phyloP scores from a whole-genome alignment of 2,888 invertebrate species.

The Eustalomyia histrio region DNA sequence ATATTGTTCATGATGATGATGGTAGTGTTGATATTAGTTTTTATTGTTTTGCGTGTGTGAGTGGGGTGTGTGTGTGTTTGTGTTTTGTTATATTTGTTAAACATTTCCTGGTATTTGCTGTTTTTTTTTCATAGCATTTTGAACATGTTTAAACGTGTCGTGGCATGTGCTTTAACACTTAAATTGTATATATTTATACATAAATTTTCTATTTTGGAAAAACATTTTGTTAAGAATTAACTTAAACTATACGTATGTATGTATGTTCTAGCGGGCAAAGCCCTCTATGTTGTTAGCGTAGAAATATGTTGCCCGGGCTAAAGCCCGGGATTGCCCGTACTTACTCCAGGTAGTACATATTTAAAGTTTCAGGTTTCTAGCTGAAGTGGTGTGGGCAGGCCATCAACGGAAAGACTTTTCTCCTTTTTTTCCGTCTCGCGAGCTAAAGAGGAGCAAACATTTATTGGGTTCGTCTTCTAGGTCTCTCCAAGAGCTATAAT shows the following conservation, averaged over 20 bases:
- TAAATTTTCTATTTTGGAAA: neutral
- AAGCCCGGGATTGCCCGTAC: too few species aligned
- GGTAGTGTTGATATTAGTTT: constrained; percentile 29
- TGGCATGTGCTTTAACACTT: constrained; percentile 33
- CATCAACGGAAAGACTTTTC: too few species aligned
- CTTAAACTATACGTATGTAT: neutral
- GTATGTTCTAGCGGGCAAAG: too few species aligned
- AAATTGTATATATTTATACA: constrained; percentile 10
- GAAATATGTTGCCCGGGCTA: too few species aligned
- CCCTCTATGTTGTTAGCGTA: too few species aligned
- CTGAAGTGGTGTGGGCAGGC: too few species aligned
- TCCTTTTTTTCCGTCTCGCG: too few species aligned
- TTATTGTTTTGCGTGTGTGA: constrained; percentile 7
- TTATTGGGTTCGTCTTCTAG: too few species aligned
- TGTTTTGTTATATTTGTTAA: constrained; percentile 22
- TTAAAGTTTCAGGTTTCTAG: too few species aligned
- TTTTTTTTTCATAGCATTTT: neutral
- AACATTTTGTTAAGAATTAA: constrained; percentile 10
- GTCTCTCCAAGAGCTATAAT: too few species aligned
- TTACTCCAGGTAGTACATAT: too few species aligned
- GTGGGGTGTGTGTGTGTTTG: neutral
- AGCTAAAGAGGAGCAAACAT: too few species aligned
- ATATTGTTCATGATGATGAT: constrained; percentile 12
- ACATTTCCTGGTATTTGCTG: constrained; percentile 36
- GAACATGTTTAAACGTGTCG: constrained; percentile 38